A percentile compares a stretch with the other conserved stretches of the same genome.
Conservation (phyloP, 2,797 vertebrate species). For the Austrolebias charrua region DNA sequence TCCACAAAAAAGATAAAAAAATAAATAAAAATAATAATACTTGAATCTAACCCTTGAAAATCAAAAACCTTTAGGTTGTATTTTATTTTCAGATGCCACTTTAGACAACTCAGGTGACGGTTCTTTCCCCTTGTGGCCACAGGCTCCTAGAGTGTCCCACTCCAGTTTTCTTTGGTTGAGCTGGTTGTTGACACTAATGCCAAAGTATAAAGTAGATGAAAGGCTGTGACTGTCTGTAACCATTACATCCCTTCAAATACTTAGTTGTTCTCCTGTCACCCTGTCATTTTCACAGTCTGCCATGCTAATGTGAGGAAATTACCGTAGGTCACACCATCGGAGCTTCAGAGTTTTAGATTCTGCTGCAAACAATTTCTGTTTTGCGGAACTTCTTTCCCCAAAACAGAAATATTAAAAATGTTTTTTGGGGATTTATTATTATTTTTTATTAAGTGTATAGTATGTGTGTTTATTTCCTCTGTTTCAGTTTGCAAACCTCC, state of each 20-base stretch:
- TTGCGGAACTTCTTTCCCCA: too few relatives aligned
- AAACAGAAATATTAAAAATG: too few relatives aligned
- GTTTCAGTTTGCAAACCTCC: too few relatives aligned
- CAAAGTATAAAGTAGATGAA: constrained; percentile 60
- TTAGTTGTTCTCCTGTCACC: constrained; percentile 21
- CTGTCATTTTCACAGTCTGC: constrained; percentile 66
- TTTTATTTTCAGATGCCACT: neutral
- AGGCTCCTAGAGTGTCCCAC: constrained; percentile 20
- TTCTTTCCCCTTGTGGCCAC: constrained; percentile 9
- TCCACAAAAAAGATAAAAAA: too few relatives aligned
- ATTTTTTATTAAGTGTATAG: too few relatives aligned
- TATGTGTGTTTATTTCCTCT: too few relatives aligned
- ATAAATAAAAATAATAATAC: too few relatives aligned
- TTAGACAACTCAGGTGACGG: constrained; percentile 5
- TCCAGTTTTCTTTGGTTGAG: constrained; percentile 20
- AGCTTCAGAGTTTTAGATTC: neutral
- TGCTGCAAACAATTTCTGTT: too few relatives aligned
- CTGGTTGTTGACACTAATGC: constrained; percentile 43
- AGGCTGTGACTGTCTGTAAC: constrained; percentile 37
- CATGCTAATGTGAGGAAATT: constrained; percentile 26
- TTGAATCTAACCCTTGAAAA: neutral
- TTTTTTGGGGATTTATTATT: too few relatives aligned
- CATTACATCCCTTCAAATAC: constrained; percentile 31
- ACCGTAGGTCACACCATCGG: constrained; percentile 50
- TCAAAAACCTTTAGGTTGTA: neutral